phyloP scores from a whole-genome alignment of 2,888 invertebrate genomes.

The Apodemia mormo region DNA sequence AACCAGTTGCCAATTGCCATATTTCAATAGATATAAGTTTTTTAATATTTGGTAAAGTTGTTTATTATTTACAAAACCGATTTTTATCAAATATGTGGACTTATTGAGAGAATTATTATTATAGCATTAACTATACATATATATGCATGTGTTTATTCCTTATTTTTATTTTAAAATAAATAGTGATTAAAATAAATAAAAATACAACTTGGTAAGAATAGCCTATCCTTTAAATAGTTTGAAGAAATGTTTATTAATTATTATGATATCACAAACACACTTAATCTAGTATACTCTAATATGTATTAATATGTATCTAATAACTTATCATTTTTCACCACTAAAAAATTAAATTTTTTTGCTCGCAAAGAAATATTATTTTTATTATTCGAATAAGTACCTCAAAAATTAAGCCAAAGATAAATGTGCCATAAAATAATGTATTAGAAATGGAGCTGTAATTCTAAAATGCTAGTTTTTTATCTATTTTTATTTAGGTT shows the following conservation, averaged over 20 bases:
- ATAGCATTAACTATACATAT: neutral
- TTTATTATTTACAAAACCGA: neutral
- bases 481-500: conserved; percentile 25
- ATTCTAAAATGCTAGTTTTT: neutral
- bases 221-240: too few species aligned
- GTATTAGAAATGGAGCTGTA: neutral
- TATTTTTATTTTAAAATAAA: neutral
- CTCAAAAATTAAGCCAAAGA: conserved; percentile 4
- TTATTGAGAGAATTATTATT: neutral
- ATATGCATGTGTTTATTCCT: neutral
- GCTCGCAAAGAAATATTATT: too few species aligned
- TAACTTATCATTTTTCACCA: too few species aligned
- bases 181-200: too few species aligned
- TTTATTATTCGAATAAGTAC: neutral
- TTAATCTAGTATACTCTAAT: too few species aligned
- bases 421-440: neutral
- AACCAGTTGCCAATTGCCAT: conserved; percentile 1
- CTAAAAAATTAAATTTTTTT: too few species aligned
- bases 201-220: too few species aligned
- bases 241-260: too few species aligned
- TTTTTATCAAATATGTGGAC: neutral
- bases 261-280: too few species aligned
- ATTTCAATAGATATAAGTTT: conserved; percentile 5
- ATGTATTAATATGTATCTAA: too few species aligned
- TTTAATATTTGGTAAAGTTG: neutral